Evolutionary conservation across 1,140 invertebrate species (phyloP), one percentile per base, ranked within the genome.

Genomic region (Mesaphorura yosii): DNA sequence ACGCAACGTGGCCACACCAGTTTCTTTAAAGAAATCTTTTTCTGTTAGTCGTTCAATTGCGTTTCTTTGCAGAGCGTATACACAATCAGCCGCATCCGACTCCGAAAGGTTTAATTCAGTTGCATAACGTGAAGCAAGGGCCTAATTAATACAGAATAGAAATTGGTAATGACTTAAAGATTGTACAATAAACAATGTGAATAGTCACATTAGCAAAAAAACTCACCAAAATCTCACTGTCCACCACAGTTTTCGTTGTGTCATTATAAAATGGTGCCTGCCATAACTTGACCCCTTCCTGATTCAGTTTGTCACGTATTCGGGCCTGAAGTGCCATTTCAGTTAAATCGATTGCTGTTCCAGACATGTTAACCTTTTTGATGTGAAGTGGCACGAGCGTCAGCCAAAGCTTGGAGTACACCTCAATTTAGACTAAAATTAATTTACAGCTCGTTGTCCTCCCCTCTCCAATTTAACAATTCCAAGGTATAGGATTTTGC

Each of bases 281-380:
- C 83, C 83, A 86, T 40, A 86, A 66, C 64, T 83, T 84, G 1
- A 84, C 69, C 58, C 74, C 73, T 27, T 83, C 76, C 34, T 70
- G 65, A 53, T 82, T 80, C 14, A 86, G 68, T 63, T 76, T 78
- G 10, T 75, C 74, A 23, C 80, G 69, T 17, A 82, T 67, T 19
- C 54, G 42, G 28, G 63, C 60, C 34, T 58, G 57, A 3, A 60
- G n/a, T 6, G 60, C 60, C 46, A 22, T 53, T 26, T 58, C 60
- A 1, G 51, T 40, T 15, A 63, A 27, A 37, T 39, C 54, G 1
- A 46, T 27, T 7, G n/a, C 27, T 5, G 46, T 31, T 5, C 17
- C 31, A 29, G 29, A 34, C 40, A 41, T 41, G 10, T n/a, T n/a
- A n/a, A n/a, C n/a, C n/a, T n/a, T n/a, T n/a, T n/a, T n/a, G n/a